A percentile compares a stretch with the other conserved stretches of the same genome.
Evolutionary conservation across 2,888 invertebrate genomes (phyloP).

Genomic region (Drosophila limbata): DNA sequence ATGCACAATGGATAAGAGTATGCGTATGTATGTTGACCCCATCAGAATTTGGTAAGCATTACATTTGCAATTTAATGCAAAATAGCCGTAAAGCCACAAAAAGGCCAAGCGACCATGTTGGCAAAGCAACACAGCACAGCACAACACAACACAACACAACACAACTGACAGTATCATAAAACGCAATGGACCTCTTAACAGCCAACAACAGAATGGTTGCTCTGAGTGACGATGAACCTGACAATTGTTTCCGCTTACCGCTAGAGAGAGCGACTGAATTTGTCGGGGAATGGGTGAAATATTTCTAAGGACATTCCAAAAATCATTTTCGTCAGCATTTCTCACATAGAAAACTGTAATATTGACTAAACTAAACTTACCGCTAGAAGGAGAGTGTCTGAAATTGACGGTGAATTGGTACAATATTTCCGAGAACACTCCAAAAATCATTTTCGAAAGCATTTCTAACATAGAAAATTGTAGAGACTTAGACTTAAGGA

Average conservation of each 20-base stretch:
- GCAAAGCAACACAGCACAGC: conserved; percentile 1
- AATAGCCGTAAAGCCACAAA: conserved; percentile 69
- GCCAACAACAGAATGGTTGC: conserved; percentile 53
- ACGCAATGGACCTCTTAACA: conserved; percentile 70
- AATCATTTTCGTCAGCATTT: conserved; percentile 3
- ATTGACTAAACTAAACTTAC: conserved; percentile 13
- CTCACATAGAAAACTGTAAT: neutral
- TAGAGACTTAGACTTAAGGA: too few species aligned
- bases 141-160: neutral
- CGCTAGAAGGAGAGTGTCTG: conserved; percentile 1
- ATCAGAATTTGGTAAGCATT: conserved; percentile 26
- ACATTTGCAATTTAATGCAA: conserved; percentile 71
- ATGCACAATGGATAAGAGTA: conserved; percentile 44
- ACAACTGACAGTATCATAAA: conserved; percentile 61
- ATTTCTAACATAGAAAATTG: neutral
- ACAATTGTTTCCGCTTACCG: conserved; percentile 72
- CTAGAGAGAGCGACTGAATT: neutral
- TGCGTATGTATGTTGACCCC: conserved; percentile 12
- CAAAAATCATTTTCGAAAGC: conserved; percentile 1
- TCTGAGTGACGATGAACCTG: conserved; percentile 64
- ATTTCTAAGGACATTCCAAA: conserved; percentile 19
- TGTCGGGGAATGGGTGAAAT: neutral
- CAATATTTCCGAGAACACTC: conserved; percentile 18
- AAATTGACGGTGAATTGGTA: neutral
- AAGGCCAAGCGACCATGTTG: conserved; percentile 45